Evolutionary conservation across 2,113 vertebrate species (phyloP), one percentile per base, ranked within the genome.

Genomic region (Forbesichthys papilliferus): DNA sequence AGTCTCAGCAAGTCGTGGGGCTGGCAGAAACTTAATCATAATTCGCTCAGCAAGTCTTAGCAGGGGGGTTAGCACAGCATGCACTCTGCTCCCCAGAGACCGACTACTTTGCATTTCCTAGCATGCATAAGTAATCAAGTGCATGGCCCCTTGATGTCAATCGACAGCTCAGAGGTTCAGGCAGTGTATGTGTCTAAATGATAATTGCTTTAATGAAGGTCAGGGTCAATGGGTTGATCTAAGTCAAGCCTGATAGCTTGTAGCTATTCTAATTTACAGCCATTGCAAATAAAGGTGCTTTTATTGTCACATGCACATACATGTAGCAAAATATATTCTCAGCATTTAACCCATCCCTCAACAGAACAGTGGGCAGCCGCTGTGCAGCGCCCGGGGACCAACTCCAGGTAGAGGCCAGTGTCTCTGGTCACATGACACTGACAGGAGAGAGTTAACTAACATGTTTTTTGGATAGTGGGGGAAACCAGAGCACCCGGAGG

Each of bases 81-180:
- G 84, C 73, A 66, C 84, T 81, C 48, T 71, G 69, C 74, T 86
- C 79, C 83, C 75, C 57, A 74, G 84, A 86, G 67, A 65, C 68
- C 68, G 56, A 67, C 77, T 42, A 56, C 54, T 68, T 81, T 81
- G 49, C 49, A 52, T 53, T 9, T 72, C 75, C 70, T 62, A 36
- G 75, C 82, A 90, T 88, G 71, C 82, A 80, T 84, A 87, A 89
- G 72, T 88, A 84, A 91, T 87, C 69, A 58, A 79, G 84, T 65
- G 64, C 76, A 65, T 74, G 73, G 79, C 67, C 70, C 68, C 76
- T 80, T 80, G 66, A 75, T 85, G 82, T 79, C 69, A 48, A 80
- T 82, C 68, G 82, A 60, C 80, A 76, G 67, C 68, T 80, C 46
- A 62, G 53, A 75, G 69, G 20, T 61, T 69, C n/a, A 61, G 62